Conservation (phyloP, 2,888 invertebrate species). For the Tolmerus cingulatus region DNA sequence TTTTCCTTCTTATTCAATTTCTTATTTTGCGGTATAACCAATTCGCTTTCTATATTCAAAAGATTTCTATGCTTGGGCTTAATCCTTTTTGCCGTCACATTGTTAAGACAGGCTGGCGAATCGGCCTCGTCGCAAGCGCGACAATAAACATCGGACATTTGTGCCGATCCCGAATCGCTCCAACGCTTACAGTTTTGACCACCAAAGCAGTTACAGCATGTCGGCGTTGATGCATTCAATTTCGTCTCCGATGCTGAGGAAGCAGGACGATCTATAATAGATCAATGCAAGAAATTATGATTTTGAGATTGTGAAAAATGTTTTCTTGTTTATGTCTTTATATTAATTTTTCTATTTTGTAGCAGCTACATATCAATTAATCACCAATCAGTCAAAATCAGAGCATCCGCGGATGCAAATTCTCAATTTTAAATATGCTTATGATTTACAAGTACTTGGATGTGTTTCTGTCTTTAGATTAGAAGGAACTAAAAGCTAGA, state of each 20-base stretch:
- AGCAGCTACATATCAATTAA: slow-evolving; percentile 18
- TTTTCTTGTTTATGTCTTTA: not conserved
- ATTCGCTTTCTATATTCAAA: slow-evolving; percentile 61
- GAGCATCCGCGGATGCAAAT: not conserved
- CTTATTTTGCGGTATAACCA: slow-evolving; percentile 56
- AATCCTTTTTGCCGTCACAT: slow-evolving; percentile 59
- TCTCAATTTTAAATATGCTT: not conserved
- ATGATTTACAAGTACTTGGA: not conserved
- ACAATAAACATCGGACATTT: slow-evolving; percentile 71
- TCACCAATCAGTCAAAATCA: slow-evolving; percentile 12
- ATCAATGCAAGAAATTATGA: slow-evolving; percentile 51
- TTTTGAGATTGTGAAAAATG: slow-evolving; percentile 27
- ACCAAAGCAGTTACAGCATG: slow-evolving; percentile 63
- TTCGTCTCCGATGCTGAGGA: slow-evolving; percentile 64
- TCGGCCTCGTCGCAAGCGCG: slow-evolving; percentile 61
- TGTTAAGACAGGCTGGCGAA: slow-evolving; percentile 67
- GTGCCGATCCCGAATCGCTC: slow-evolving; percentile 58
- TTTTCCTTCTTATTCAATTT: slow-evolving; percentile 16
- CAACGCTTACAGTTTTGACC: slow-evolving; percentile 56
- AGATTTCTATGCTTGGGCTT: slow-evolving; percentile 59
- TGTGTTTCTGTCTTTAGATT: slow-evolving; percentile 12
- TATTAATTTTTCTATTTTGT: not conserved
- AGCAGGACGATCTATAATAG: slow-evolving; percentile 65
- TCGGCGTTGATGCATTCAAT: slow-evolving; percentile 56
- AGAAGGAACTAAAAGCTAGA: slow-evolving; percentile 24